Base-by-base conservation (phyloP, 2,113 vertebrate genomes). In the Callionymus lyra region DNA sequence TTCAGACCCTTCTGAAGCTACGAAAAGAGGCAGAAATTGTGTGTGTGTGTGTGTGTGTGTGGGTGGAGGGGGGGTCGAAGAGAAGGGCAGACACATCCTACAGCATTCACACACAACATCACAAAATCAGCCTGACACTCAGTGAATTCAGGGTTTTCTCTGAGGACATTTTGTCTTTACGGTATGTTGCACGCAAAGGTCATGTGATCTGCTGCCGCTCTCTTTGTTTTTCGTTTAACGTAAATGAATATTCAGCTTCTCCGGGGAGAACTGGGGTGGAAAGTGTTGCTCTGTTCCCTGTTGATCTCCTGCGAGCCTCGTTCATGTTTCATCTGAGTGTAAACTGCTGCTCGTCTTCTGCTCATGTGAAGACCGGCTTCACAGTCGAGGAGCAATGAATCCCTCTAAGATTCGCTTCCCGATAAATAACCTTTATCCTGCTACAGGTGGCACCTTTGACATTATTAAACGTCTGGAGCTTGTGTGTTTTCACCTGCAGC, bases 41-140 rank as follows among this genome's bases (percentile, higher is more conserved):
- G n/a, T n/a, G n/a, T n/a, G n/a, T n/a, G n/a, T n/a, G n/a, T n/a
- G n/a, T n/a, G n/a, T n/a, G n/a, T n/a, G n/a, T n/a, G n/a, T n/a
- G n/a, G n/a, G n/a, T n/a, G n/a, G 32, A 44, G 41, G 15, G 34
- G 39, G 43, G 35, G 19, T 9, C 10, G 34, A 45, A 43, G 47
- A 42, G 56, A 48, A 72, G 66, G 72, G 51, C 69, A 70, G 44
- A 31, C 13, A 14, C 1, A 16, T 70, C 72, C 70, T 41, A 52
- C 59, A 74, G 74, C 68, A 37, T 65, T 72, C 45, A 49, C 61
- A 68, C 67, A 40, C 32, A 53, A 36, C 56, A 63, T 55, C 50
- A 32, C 63, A 72, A 68, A 70, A 55, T 48, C 56, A 53, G 47
- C 58, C 63, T 70, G 72, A 80, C 75, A 68, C 63, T 37, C 55